These are phyloP conservation scores for Mesopsocus fuscifrons DNA, from an alignment of 2,888 invertebrate species.

Conservation along the genomic window DNA sequence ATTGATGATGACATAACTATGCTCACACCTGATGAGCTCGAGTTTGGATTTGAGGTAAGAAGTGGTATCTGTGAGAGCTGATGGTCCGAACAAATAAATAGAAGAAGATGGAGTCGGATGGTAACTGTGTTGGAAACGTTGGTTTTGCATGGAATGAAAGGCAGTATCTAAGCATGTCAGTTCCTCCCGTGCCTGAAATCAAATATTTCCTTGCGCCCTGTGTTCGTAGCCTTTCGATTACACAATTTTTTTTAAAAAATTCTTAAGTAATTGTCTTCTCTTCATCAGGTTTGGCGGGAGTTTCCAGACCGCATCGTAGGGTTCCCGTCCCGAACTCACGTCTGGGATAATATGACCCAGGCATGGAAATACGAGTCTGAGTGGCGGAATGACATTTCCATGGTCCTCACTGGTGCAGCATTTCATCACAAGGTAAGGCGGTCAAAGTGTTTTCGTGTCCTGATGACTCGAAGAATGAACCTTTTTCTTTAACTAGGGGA, in stretches of 20 bases:
- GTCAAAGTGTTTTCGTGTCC: conserved; percentile 8
- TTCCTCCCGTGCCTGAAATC: too few relatives aligned
- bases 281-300: conserved; percentile 83
- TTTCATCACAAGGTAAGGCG: conserved; percentile 75
- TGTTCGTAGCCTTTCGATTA: too few relatives aligned
- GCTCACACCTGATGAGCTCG: conserved; percentile 87
- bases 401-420: conserved; percentile 91
- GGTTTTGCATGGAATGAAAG: too few relatives aligned
- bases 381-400: conserved; percentile 92
- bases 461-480: too few relatives aligned
- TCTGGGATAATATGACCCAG: conserved; percentile 73
- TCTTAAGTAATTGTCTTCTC: conserved; percentile 13
- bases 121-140: too few relatives aligned
- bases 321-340: conserved; percentile 85
- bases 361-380: conserved; percentile 92
- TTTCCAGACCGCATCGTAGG: conserved; percentile 93
- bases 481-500: too few relatives aligned
- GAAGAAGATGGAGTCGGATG: too few relatives aligned
- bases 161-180: too few relatives aligned
- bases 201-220: too few relatives aligned
- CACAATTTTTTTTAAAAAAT: too few relatives aligned
- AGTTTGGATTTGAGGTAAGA: conserved; percentile 82
- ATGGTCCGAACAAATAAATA: too few relatives aligned
- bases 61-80: too few relatives aligned
- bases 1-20: conserved; percentile 93